phyloP scores from a whole-genome alignment of 2,888 invertebrate genomes.

The Drosophila dives region DNA sequence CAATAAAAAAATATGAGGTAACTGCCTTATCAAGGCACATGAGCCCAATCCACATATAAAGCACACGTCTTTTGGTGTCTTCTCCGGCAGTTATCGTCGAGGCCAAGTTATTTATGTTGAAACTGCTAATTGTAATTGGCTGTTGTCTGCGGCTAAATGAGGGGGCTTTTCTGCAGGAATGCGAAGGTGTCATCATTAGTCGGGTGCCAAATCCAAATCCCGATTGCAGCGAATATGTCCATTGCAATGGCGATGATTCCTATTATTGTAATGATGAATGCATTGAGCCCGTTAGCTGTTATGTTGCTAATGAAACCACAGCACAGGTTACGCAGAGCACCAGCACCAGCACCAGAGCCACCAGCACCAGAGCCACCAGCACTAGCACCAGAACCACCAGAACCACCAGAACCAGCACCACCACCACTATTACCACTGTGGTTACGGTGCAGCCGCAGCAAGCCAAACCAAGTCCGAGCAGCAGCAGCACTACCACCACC shows the following conservation, averaged over 20 bases:
- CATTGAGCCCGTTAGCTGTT: conserved; percentile 51
- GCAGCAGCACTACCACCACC: conserved; percentile 1
- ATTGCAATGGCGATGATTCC: conserved; percentile 76
- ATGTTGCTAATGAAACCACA: conserved; percentile 9
- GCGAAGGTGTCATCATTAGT: conserved; percentile 62
- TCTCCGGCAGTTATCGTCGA: conserved; percentile 37
- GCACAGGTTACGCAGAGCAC: conserved; percentile 1
- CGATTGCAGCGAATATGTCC: conserved; percentile 74
- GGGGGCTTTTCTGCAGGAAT: conserved; percentile 69
- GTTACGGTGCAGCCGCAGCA: background rate
- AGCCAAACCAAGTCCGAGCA: background rate
- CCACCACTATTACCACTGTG: conserved; percentile 1
- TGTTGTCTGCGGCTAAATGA: conserved; percentile 48
- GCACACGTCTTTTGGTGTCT: conserved; percentile 21
- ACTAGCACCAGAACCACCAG: conserved; percentile 1
- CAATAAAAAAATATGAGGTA: conserved; percentile 58
- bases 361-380: background rate
- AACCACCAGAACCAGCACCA: background rate
- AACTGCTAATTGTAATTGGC: conserved; percentile 38
- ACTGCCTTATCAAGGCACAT: conserved; percentile 50
- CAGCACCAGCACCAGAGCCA: background rate
- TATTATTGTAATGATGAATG: conserved; percentile 74
- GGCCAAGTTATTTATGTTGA: conserved; percentile 52
- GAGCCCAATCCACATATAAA: conserved; percentile 53
- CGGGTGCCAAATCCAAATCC: conserved; percentile 59